Percentiles rank a stretch among this genome's conserved stretches.
phyloP scores from a whole-genome alignment of 1,140 invertebrate genomes.

The Drosophila subpulchrella region DNA sequence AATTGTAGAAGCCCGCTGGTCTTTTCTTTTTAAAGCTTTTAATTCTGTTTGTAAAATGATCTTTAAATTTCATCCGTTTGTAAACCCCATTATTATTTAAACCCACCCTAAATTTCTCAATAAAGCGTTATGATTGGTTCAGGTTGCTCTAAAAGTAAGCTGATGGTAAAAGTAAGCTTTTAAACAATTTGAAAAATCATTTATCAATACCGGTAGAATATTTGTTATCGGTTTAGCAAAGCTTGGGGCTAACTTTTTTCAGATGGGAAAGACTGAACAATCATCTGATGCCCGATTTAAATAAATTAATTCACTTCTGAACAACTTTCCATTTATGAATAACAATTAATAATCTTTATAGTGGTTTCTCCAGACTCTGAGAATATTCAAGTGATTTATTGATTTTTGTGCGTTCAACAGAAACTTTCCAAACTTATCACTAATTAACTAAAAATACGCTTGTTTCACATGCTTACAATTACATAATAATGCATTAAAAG shows the following conservation, averaged over 20 bases:
- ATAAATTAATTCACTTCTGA: not conserved
- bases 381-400: conserved; percentile 62
- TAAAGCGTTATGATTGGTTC: conserved; percentile 5
- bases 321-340: conserved; percentile 2
- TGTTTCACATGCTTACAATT: conserved; percentile 67
- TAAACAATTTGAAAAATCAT: not conserved
- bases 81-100: conserved; percentile 10
- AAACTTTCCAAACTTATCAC: conserved; percentile 67
- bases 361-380: conserved; percentile 5
- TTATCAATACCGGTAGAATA: not conserved
- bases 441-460: conserved; percentile 74
- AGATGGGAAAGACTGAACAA: not conserved
- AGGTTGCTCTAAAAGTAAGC: not conserved
- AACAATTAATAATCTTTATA: not conserved
- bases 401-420: conserved; percentile 73
- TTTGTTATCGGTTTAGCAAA: not conserved
- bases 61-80: not conserved
- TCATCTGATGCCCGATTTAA: not conserved
- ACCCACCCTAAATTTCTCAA: conserved; percentile 1
- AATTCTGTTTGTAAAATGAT: conserved; percentile 30
- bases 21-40: conserved; percentile 27
- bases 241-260: not conserved
- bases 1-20: conserved; percentile 42
- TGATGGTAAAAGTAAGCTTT: conserved; percentile 4
- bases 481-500: conserved; percentile 74